Base-by-base conservation (phyloP, 2,888 invertebrate genomes). In the Dicyrtoma fusca region DNA sequence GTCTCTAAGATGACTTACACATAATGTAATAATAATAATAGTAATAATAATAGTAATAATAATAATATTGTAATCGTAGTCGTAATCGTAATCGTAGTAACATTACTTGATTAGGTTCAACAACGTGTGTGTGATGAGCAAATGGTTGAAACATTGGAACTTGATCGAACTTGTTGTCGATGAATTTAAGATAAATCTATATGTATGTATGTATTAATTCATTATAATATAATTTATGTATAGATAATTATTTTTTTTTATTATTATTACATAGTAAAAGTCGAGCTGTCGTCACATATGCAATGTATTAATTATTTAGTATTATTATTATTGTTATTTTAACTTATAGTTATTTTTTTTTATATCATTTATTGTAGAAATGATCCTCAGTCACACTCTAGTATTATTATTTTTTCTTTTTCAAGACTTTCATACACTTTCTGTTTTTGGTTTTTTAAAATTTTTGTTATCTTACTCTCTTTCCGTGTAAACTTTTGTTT, bases 101-200 rank as follows among this genome's bases (percentile, higher is more conserved):
- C 44, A 14, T 47, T 19, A 17, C 57, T 44, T 69, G 25, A 57
- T 59, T 59, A 69, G 47, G 69, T 69, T 44, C 34, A 70, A 44
- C 42, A 53, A 62, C 62, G 45, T 62, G n/a, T 62, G 49, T 44
- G 69, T 69, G 64, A 63, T 63, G 63, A 63, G 63, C 63, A 63
- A 63, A 63, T 63, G 23, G 63, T 45, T 47, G 17, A 45, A 47
- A 25, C 51, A 49, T 51, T 25, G 64, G 51, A 64, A 64, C 51
- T 64, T 64, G 51, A 26, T 51, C 26, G 34, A 65, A 51, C 51
- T 51, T n/a, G 10, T 23, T 23, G 1, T 19, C 45, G 14, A 17
- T 45, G 11, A 14, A 3, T 55, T 19, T 61, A 44, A 62, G 14
- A 45, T 26, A 61, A 5, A 61, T 44, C 26, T 17, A n/a, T 61